phyloP scores from a whole-genome alignment of 1,140 invertebrate species.

The Hetaerina americana region DNA sequence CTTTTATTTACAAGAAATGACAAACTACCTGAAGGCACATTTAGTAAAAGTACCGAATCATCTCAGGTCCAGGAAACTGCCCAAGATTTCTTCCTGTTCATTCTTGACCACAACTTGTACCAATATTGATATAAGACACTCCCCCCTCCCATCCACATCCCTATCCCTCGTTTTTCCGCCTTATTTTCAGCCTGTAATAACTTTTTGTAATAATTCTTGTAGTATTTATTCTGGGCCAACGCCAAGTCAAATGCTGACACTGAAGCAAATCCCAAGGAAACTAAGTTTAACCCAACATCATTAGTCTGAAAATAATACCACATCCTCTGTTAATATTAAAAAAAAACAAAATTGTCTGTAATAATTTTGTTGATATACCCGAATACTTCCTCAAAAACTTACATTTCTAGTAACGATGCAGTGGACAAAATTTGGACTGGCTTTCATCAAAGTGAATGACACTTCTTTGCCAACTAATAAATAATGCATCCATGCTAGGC shows the following conservation, averaged over 20 bases:
- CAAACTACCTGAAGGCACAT: too few species aligned
- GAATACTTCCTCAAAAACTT: neutral
- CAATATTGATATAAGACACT: neutral
- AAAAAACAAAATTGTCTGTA: neutral
- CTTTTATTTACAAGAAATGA: too few species aligned
- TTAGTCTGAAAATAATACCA: neutral
- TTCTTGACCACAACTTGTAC: neutral
- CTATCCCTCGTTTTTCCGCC: neutral
- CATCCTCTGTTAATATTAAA: neutral
- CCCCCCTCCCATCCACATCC: neutral
- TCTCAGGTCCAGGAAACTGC: too few species aligned
- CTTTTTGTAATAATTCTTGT: neutral
- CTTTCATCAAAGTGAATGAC: neutral
- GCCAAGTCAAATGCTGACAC: neutral
- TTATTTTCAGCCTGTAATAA: neutral
- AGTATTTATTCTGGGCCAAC: neutral
- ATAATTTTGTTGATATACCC: neutral
- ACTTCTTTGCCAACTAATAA: neutral
- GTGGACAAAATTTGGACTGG: neutral
- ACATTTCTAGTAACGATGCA: neutral
- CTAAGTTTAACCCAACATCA: neutral
- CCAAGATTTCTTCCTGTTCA: neutral
- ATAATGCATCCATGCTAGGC: neutral
- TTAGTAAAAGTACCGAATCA: too few species aligned
- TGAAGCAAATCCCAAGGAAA: neutral